Conservation (phyloP, 2,797 vertebrate genomes). For the Dendrocincla tyrannina region DNA sequence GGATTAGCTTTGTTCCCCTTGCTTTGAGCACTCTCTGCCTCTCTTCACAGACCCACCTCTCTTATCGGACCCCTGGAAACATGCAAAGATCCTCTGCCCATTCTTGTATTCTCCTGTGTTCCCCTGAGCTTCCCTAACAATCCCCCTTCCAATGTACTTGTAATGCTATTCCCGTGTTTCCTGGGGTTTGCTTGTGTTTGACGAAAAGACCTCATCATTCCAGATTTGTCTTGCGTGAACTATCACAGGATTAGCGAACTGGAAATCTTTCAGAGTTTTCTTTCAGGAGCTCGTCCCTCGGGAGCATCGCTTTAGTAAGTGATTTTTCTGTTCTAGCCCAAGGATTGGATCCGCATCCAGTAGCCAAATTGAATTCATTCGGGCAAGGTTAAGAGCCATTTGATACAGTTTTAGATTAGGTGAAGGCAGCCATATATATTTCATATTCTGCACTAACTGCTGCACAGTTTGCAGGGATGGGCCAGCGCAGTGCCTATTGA, state of each 20-base stretch:
- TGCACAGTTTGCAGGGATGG: neutral
- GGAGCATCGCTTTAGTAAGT: constrained; percentile 45
- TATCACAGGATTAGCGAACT: constrained; percentile 47
- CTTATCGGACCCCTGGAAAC: neutral
- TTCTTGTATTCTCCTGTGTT: neutral
- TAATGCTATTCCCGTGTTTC: constrained; percentile 43
- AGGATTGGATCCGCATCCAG: constrained; percentile 59
- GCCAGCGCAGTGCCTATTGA: neutral
- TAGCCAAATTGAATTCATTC: constrained; percentile 70
- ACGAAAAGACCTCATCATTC: constrained; percentile 50
- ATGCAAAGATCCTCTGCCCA: neutral
- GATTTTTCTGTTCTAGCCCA: constrained; percentile 69
- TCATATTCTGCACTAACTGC: constrained; percentile 45
- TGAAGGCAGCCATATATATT: constrained; percentile 56
- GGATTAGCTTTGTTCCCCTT: neutral
- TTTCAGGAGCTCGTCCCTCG: constrained; percentile 43
- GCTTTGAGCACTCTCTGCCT: neutral
- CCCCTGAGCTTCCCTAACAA: neutral
- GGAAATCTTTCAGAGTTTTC: constrained; percentile 56
- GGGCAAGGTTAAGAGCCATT: constrained; percentile 62
- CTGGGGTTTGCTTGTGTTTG: constrained; percentile 35
- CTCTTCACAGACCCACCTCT: neutral
- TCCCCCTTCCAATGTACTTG: neutral
- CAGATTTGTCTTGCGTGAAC: constrained; percentile 63
- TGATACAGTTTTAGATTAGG: constrained; percentile 66